These are phyloP conservation scores for Chorisops tibialis DNA, from an alignment of 2,888 invertebrate genomes.

Conservation along the genomic window DNA sequence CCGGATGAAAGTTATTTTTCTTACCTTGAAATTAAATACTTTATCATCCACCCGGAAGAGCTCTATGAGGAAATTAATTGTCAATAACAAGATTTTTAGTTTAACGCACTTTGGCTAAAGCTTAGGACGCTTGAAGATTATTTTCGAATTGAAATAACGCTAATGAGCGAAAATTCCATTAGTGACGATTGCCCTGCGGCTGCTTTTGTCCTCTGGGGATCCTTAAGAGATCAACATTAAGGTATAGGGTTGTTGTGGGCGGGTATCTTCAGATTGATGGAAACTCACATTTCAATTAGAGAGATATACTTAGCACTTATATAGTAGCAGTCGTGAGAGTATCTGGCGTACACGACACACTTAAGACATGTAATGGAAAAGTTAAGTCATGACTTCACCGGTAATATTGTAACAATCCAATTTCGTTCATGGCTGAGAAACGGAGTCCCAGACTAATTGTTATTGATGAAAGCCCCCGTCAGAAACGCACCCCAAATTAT, in stretches of 20 bases:
- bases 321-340: background rate
- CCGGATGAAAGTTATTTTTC: no score
- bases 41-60: no score
- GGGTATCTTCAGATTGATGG: constrained; percentile 4
- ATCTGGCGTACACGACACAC: background rate
- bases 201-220: constrained; percentile 2
- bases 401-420: background rate
- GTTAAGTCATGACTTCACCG: background rate
- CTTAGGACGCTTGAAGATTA: no score
- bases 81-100: no score
- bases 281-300: constrained; percentile 12
- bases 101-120: no score
- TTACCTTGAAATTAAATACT: no score
- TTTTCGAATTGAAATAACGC: no score
- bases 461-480: constrained; percentile 7
- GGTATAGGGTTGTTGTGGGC: background rate
- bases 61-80: no score
- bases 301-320: background rate
- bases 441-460: background rate
- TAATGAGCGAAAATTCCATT: constrained; percentile 19
- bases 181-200: constrained; percentile 3
- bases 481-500: no score
- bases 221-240: constrained; percentile 10
- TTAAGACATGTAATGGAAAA: background rate
- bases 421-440: background rate